Evolutionary conservation across 2,113 vertebrate genomes (phyloP).

Genomic region (Eublepharis macularius): DNA sequence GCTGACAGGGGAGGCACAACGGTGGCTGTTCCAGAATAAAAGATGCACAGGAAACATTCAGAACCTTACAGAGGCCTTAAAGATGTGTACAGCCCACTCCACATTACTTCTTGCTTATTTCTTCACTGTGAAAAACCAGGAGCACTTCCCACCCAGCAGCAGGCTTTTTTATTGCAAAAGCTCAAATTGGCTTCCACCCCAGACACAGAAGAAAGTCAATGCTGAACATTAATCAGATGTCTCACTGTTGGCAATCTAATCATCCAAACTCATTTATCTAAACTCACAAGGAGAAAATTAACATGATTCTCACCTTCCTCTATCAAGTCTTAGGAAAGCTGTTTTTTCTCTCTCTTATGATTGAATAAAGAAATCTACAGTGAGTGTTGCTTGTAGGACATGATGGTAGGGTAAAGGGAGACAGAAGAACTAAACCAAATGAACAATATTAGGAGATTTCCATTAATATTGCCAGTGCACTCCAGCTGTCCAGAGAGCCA

Average conservation of each 20-base stretch:
- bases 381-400: not conserved
- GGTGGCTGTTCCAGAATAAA: not conserved
- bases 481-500: too few relatives aligned
- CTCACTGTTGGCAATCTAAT: slow-evolving; percentile 28
- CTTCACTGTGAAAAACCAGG: slow-evolving; percentile 14
- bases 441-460: not conserved
- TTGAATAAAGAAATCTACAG: not conserved
- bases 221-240: slow-evolving; percentile 34
- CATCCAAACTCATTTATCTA: slow-evolving; percentile 47
- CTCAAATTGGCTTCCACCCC: slow-evolving; percentile 24
- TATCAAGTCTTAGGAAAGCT: slow-evolving; percentile 2
- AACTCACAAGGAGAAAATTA: slow-evolving; percentile 28
- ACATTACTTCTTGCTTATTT: not conserved
- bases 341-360: not conserved
- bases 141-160: not conserved
- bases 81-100: not conserved
- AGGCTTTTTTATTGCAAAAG: not conserved
- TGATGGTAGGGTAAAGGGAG: not conserved
- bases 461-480: not conserved
- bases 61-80: not conserved
- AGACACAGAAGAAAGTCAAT: slow-evolving; percentile 39
- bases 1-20: not conserved
- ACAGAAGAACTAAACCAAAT: not conserved
- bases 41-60: not conserved
- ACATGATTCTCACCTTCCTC: slow-evolving; percentile 9